Base-by-base conservation (phyloP, 2,888 invertebrate genomes). In the Leptinotarsa tumamoca region DNA sequence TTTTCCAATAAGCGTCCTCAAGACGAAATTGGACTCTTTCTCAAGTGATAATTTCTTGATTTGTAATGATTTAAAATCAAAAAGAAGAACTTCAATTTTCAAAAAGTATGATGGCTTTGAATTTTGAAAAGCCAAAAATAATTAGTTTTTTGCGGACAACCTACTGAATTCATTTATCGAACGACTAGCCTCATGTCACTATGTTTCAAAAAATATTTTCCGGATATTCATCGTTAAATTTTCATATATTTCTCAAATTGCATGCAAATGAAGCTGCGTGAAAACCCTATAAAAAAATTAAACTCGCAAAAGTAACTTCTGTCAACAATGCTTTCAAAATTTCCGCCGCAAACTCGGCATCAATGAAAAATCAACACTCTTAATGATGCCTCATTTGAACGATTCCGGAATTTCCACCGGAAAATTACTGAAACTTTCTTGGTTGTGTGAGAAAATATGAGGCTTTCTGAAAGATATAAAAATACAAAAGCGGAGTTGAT, bases 371-470 rank as follows among this genome's bases (percentile, higher is more conserved):
- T 27, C 27, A 63, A 63, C 63, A n/a, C 63, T 43, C 17, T 63
- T 33, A 33, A 33, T 63, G 33, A 63, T 43, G 63, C 33, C n/a
- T 17, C 52, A 63, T 63, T 63, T n/a, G n/a, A 17, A 27, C 5
- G 18, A 63, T 63, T 63, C 43, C 5, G 18, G 63, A 43, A 15
- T 18, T 63, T 63, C 63, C 43, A 4, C 63, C 27, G 63, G 63
- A 63, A 63, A 63, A 63, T 63, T 63, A 63, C 63, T 63, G 63
- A 43, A 33, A 43, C 43, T 13, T 27, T 63, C 63, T n/a, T 63
- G 63, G 43, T 63, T 5, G 3, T 33, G 17, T 33, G 63, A 7
- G 63, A n/a, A 63, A 63, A 63, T 63, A 43, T 17, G 15, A 5
- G 17, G 17, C 63, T 10, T 27, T 5, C 18, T 21, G 23, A 14